These are phyloP conservation scores for Delphinapterus leucas DNA, from an alignment of 2,113 vertebrate genomes.

Conservation along the genomic window DNA sequence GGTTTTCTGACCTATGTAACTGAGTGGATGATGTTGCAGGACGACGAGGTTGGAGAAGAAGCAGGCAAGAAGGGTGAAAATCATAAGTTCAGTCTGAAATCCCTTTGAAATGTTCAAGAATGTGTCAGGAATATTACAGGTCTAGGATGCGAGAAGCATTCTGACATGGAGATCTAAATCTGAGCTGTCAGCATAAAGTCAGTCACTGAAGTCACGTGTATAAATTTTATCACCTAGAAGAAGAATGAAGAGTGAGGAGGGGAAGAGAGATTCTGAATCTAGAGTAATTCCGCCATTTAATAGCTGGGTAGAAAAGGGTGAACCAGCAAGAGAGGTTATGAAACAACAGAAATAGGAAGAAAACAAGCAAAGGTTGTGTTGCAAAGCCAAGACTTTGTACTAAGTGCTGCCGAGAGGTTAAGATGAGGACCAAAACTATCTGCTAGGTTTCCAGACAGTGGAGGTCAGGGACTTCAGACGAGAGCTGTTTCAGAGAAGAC, in stretches of 20 bases:
- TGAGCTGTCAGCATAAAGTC: background rate
- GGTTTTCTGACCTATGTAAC: background rate
- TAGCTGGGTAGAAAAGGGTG: background rate
- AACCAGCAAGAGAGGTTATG: background rate
- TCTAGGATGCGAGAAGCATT: background rate
- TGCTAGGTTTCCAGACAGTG: background rate
- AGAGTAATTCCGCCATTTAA: background rate
- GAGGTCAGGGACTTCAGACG: background rate
- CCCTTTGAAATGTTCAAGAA: slow-evolving; percentile 16
- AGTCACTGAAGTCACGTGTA: background rate
- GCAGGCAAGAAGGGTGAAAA: background rate
- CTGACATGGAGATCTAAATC: background rate
- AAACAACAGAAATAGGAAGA: background rate
- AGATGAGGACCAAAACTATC: background rate
- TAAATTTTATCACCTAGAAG: background rate
- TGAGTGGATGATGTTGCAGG: background rate
- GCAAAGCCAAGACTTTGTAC: background rate
- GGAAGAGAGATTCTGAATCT: background rate
- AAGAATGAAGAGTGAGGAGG: background rate
- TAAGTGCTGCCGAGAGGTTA: background rate
- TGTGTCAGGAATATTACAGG: background rate
- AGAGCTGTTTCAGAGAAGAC: background rate
- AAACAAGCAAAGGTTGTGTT: background rate
- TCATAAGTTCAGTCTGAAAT: background rate
- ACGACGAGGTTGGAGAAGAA: background rate